Conservation (phyloP, 2,113 vertebrate species). For the Ageneiosus marmoratus region DNA sequence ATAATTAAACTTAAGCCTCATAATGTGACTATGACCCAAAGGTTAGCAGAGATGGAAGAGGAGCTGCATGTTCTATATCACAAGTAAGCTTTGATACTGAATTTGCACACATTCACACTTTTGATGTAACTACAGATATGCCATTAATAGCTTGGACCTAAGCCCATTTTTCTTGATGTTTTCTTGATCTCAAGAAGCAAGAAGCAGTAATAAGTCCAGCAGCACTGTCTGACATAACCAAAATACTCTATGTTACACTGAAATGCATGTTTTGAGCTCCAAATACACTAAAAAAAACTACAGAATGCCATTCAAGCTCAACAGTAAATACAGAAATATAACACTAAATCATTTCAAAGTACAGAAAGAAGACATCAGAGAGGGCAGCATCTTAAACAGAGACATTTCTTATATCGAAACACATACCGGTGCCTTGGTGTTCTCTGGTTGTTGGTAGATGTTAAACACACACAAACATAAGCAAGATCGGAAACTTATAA, state of each 20-base stretch:
- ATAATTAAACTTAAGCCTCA: conserved; percentile 28
- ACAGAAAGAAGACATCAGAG: background rate
- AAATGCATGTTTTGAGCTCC: background rate
- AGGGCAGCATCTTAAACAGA: too few species aligned
- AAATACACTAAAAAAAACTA: background rate
- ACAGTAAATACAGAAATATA: background rate
- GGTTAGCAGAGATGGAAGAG: background rate
- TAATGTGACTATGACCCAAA: background rate
- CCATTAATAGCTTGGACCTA: background rate
- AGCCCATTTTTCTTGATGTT: background rate
- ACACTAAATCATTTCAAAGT: background rate
- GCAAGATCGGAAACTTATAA: background rate
- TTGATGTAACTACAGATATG: too few species aligned
- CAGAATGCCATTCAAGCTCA: background rate
- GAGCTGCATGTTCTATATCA: background rate
- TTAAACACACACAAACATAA: background rate
- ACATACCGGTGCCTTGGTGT: background rate
- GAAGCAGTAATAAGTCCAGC: background rate
- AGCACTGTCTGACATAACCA: background rate
- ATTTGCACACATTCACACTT: background rate
- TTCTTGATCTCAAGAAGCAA: background rate
- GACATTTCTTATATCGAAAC: too few species aligned
- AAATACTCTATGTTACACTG: background rate
- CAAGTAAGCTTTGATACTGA: background rate
- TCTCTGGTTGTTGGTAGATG: background rate